Percentiles rank a stretch among this genome's conserved stretches.
Evolutionary conservation across 1,140 invertebrate genomes (phyloP).

Genomic region (Tribolium madens): DNA sequence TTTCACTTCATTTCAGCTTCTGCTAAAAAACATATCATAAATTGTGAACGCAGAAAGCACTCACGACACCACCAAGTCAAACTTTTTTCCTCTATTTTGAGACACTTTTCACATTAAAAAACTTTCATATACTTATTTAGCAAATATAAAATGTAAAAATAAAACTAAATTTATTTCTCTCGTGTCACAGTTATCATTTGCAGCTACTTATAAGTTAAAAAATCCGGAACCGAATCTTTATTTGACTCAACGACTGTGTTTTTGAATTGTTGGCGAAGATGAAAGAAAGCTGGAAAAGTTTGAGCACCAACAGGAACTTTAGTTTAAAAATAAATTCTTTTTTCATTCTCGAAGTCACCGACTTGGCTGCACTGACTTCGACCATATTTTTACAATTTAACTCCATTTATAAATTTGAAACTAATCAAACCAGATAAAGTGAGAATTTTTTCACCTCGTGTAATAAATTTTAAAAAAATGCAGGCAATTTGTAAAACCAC

Average conservation of each 20-base stretch:
- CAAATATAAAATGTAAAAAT: background rate
- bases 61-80: background rate
- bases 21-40: conserved; percentile 5
- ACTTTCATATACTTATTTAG: too few relatives aligned
- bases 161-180: background rate
- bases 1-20: background rate
- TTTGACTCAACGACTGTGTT: conserved; percentile 5
- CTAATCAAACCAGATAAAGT: background rate
- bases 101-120: too few relatives aligned
- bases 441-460: background rate
- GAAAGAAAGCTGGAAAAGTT: conserved; percentile 44
- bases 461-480: conserved; percentile 37
- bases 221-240: background rate
- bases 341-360: background rate
- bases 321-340: conserved; percentile 45
- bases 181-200: background rate
- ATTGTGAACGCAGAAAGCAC: background rate
- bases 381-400: conserved; percentile 3
- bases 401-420: background rate
- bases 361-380: conserved; percentile 12
- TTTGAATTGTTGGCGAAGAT: conserved; percentile 42
- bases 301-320: conserved; percentile 35
- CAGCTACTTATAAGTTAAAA: conserved; percentile 4
- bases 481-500: conserved; percentile 40
- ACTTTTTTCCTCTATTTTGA: background rate